Evolutionary conservation across 2,797 vertebrate species (phyloP).

Genomic region (Alectoris magna): DNA sequence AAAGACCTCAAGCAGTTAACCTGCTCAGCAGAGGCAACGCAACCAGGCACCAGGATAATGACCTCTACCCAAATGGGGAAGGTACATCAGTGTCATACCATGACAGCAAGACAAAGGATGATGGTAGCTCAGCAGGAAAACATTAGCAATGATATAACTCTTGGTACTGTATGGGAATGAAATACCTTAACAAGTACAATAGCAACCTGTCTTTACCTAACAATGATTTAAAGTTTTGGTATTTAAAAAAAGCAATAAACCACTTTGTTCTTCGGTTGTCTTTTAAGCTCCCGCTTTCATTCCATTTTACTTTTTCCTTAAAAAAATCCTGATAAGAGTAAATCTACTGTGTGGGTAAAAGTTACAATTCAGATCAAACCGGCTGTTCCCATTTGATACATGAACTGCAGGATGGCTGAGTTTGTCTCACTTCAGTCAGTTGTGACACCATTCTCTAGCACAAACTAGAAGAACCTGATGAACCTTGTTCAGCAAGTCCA

Average conservation of each 20-base stretch:
- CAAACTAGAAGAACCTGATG: slow-evolving; percentile 46
- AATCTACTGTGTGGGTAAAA: slow-evolving; percentile 20
- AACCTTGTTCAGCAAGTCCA: slow-evolving; percentile 29
- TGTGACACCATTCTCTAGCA: slow-evolving; percentile 1
- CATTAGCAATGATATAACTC: slow-evolving; percentile 79
- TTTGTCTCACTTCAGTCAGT: slow-evolving; percentile 1
- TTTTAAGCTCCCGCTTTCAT: slow-evolving; percentile 58
- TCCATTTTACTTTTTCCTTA: slow-evolving; percentile 22
- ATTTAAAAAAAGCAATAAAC: background rate
- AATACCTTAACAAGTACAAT: slow-evolving; percentile 72
- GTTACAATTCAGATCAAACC: slow-evolving; percentile 10
- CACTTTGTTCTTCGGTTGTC: background rate
- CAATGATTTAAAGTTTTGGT: slow-evolving; percentile 44
- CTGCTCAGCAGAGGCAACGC: slow-evolving; percentile 78
- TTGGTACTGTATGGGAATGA: slow-evolving; percentile 66
- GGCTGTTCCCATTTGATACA: slow-evolving; percentile 4
- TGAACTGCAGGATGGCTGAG: background rate
- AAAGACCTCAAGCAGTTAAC: slow-evolving; percentile 84
- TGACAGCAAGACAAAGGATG: slow-evolving; percentile 78
- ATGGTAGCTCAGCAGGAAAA: slow-evolving; percentile 75
- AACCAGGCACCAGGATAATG: slow-evolving; percentile 77
- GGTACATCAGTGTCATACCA: slow-evolving; percentile 77
- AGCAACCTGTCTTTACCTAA: slow-evolving; percentile 56
- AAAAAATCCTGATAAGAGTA: slow-evolving; percentile 43
- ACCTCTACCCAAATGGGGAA: slow-evolving; percentile 83